phyloP scores from a whole-genome alignment of 2,113 vertebrate genomes.

The Malurus cyaneus region DNA sequence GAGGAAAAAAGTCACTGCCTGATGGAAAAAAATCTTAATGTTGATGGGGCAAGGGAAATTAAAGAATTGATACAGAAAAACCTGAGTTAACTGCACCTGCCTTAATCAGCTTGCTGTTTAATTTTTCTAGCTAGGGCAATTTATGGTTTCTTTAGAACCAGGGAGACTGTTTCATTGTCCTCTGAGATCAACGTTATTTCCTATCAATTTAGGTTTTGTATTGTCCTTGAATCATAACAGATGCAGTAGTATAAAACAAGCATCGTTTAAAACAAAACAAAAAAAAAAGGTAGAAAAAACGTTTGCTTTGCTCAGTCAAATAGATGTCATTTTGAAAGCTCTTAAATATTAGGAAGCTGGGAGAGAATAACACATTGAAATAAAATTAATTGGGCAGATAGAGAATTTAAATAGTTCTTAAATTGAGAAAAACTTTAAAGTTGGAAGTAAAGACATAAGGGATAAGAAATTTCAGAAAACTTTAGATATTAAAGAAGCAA shows the following conservation, averaged over 20 bases:
- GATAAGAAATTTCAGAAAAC: not conserved
- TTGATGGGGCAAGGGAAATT: not conserved
- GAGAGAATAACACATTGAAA: not conserved
- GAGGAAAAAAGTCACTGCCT: not conserved
- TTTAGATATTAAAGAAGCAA: not conserved
- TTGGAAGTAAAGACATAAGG: not conserved
- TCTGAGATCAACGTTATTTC: not conserved
- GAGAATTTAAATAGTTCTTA: not conserved
- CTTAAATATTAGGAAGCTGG: not conserved
- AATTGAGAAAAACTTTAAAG: not conserved
- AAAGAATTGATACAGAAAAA: not conserved
- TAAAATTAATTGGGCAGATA: not conserved
- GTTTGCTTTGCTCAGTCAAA: not conserved
- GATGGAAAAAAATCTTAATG: not conserved
- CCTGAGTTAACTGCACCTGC: not conserved
- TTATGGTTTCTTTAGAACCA: not conserved
- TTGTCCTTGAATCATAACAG: not conserved
- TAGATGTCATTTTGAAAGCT: not conserved
- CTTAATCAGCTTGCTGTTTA: not conserved
- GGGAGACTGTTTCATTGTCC: not conserved
- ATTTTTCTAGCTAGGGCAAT: not conserved
- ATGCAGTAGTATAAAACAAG: not conserved
- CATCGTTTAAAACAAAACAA: not conserved
- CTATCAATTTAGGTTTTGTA: not conserved
- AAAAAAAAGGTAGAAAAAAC: not conserved